These are phyloP conservation scores for Oncorhynchus tshawytscha DNA, from an alignment of 2,113 vertebrate species.

Conservation along the genomic window DNA sequence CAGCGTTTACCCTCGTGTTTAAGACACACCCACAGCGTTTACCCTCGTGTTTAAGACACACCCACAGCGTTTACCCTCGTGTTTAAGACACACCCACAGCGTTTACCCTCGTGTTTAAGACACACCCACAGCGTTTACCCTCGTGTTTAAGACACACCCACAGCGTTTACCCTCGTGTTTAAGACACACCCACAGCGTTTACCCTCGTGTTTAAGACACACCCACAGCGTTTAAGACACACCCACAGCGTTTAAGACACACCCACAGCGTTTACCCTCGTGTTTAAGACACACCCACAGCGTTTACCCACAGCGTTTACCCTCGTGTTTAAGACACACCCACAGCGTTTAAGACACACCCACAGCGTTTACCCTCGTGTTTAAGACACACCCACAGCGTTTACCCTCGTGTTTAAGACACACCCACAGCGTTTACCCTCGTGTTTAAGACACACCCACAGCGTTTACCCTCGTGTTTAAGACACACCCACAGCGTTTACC, in stretches of 20 bases:
- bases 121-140: constrained; percentile 3
- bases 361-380: background rate
- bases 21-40: too few relatives aligned
- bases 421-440: background rate
- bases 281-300: background rate
- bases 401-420: too few relatives aligned
- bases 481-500: too few relatives aligned
- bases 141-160: too few relatives aligned
- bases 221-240: background rate
- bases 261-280: background rate
- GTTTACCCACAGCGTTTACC: background rate
- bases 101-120: background rate
- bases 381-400: background rate
- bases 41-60: background rate
- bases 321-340: background rate
- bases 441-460: background rate
- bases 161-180: background rate
- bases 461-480: too few relatives aligned
- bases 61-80: constrained; percentile 2
- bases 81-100: too few relatives aligned
- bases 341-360: too few relatives aligned
- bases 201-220: background rate
- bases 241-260: constrained; percentile 2
- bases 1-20: too few relatives aligned
- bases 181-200: background rate